Evolutionary conservation across 1,140 invertebrate genomes (phyloP).

Genomic region (Diuraphis noxia): DNA sequence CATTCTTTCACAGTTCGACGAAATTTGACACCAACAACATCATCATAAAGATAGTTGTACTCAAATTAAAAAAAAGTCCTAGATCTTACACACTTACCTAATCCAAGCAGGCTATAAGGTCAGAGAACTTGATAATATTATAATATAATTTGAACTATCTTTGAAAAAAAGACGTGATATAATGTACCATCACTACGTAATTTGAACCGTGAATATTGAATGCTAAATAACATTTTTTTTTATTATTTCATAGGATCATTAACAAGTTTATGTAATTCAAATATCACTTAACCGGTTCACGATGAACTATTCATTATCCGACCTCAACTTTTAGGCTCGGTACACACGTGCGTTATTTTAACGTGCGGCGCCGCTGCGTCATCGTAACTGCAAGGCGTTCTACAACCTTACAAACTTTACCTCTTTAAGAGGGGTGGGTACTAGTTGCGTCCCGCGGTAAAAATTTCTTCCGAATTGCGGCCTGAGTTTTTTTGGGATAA

Average conservation of each 20-base stretch:
- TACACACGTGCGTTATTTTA: too few relatives aligned
- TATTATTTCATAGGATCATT: not conserved
- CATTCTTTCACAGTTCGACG: slow-evolving; percentile 42
- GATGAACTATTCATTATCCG: not conserved
- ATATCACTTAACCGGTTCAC: not conserved
- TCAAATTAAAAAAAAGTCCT: not conserved
- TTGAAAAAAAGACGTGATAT: not conserved
- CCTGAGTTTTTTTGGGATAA: too few relatives aligned
- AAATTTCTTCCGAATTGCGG: too few relatives aligned
- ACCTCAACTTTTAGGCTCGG: too few relatives aligned
- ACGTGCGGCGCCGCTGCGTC: too few relatives aligned
- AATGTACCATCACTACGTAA: not conserved
- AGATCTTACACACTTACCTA: not conserved
- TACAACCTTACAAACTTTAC: too few relatives aligned
- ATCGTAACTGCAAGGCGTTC: too few relatives aligned
- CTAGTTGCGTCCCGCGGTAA: too few relatives aligned
- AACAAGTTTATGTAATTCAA: slow-evolving; percentile 2
- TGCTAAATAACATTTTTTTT: not conserved
- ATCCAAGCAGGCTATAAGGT: not conserved
- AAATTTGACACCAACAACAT: slow-evolving; percentile 43
- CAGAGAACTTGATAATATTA: not conserved
- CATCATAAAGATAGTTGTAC: not conserved
- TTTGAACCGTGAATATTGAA: not conserved
- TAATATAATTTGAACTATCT: not conserved
- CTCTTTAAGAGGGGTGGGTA: too few relatives aligned